phyloP scores from a whole-genome alignment of 2,888 invertebrate genomes.

The Helicoverpa assulta region DNA sequence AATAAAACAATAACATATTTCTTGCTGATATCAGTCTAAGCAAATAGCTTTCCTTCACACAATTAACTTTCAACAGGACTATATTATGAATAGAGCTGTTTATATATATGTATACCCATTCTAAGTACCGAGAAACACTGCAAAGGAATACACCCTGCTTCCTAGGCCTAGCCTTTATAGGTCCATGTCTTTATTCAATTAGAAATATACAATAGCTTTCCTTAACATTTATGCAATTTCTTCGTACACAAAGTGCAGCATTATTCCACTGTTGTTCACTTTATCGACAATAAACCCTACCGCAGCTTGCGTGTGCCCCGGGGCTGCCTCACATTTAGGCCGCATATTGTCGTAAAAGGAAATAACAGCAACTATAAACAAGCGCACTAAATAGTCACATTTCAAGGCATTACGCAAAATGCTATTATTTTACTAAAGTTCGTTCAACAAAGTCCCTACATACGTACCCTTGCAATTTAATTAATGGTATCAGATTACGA shows the following conservation, averaged over 20 bases:
- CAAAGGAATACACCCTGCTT: no score
- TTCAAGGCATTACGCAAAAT: conserved; percentile 32
- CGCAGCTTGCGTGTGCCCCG: conserved; percentile 35
- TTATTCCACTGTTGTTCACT: conserved; percentile 44
- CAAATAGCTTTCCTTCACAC: not conserved
- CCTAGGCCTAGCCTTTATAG: not conserved
- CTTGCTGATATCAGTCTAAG: not conserved
- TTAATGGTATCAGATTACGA: conserved; percentile 47
- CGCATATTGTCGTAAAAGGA: conserved; percentile 48
- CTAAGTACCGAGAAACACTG: no score
- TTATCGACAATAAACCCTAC: conserved; percentile 36
- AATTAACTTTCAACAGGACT: no score
- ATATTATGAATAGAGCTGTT: no score
- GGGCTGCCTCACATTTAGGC: conserved; percentile 39
- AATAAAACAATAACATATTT: not conserved
- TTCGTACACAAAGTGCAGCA: conserved; percentile 17
- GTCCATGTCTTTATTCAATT: not conserved
- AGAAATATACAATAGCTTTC: not conserved
- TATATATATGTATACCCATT: no score
- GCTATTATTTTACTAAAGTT: conserved; percentile 9
- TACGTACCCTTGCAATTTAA: conserved; percentile 38
- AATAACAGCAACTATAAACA: conserved; percentile 47
- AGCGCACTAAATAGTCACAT: conserved; percentile 24
- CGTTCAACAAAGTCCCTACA: not conserved
- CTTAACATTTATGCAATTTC: conserved; percentile 17